Base-by-base conservation (phyloP, 2,888 invertebrate genomes). In the Trissolcus japonicus region DNA sequence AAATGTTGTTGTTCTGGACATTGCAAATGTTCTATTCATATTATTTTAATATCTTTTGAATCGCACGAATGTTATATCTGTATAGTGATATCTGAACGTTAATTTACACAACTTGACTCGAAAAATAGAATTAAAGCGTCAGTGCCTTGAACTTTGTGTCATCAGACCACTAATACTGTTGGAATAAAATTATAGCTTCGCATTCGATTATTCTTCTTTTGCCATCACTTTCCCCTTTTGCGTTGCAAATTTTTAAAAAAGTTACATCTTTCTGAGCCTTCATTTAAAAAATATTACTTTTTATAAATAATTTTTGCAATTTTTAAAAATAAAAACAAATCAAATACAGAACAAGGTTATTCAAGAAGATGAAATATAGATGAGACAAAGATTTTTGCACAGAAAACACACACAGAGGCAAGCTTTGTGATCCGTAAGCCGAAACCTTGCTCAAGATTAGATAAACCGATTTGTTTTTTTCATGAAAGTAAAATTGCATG, bases 61-160 rank as follows among this genome's bases (percentile, higher is more conserved):
- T 46, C 46, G 14, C n/a, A 46, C 0, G 9, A 1, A 46, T 46
- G 46, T 46, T 46, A 14, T 50, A 29, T 59, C 46, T 4, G 6
- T 55, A 40, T 55, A 54, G n/a, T n/a, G 25, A 25, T 14, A 54
- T 54, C 25, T 14, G 25, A 19, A 48, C 25, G 46, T 17, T 61
- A 61, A 41, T 62, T 62, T 41, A 9, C 14, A 43, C 50, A 14
- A 53, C 29, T 21, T 62, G 16, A 60, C 29, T 57, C 29, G 48
- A 43, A 65, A 25, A 62, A 57, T 43, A 66, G 46, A 43, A 60
- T 61, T 11, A 67, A 54, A 63, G 61, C 29, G 63, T 65, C 53
- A 51, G 35, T 41, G 50, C 76, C 76, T 76, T 76, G 76, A 76
- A 76, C 76, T 69, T 76, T 65, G 71, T 66, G 71, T 66, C 61